These are phyloP conservation scores for Antechinus flavipes DNA, from an alignment of 2,113 vertebrate species.

Conservation along the genomic window DNA sequence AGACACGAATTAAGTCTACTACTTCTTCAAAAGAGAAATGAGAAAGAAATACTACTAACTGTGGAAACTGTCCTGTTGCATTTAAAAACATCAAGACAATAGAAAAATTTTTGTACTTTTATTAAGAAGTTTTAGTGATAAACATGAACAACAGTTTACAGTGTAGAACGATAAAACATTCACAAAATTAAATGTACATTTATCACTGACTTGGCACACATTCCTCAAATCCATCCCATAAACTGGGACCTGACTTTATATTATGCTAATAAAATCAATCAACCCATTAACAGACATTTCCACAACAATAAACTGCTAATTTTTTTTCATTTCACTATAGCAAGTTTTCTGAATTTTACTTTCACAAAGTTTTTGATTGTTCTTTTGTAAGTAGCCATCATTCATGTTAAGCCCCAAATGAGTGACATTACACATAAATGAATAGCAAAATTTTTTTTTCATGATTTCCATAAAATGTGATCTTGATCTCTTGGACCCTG, in stretches of 20 bases:
- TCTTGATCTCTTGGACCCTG: not conserved
- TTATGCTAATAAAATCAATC: conserved; percentile 17
- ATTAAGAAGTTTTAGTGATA: conserved; percentile 48
- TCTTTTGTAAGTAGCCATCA: conserved; percentile 17
- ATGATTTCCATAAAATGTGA: conserved; percentile 25
- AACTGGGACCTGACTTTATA: conserved; percentile 13
- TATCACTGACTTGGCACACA: conserved; percentile 9
- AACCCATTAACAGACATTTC: conserved; percentile 36
- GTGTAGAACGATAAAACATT: conserved; percentile 25
- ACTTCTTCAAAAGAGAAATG: conserved; percentile 37
- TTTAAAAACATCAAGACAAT: conserved; percentile 48
- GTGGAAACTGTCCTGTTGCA: not conserved
- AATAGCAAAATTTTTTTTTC: not conserved
- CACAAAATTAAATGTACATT: conserved; percentile 23
- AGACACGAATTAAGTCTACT: conserved; percentile 16
- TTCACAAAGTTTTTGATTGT: conserved; percentile 21
- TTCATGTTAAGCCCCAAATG: conserved; percentile 41
- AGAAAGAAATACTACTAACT: conserved; percentile 20
- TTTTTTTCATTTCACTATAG: not conserved
- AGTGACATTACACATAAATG: not conserved
- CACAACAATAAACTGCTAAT: conserved; percentile 26
- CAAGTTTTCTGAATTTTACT: conserved; percentile 22
- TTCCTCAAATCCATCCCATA: conserved; percentile 10
- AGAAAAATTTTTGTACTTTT: conserved; percentile 32
- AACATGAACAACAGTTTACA: conserved; percentile 16